Conservation (phyloP, 2,113 vertebrate species). For the Microcebus lehilahytsara region DNA sequence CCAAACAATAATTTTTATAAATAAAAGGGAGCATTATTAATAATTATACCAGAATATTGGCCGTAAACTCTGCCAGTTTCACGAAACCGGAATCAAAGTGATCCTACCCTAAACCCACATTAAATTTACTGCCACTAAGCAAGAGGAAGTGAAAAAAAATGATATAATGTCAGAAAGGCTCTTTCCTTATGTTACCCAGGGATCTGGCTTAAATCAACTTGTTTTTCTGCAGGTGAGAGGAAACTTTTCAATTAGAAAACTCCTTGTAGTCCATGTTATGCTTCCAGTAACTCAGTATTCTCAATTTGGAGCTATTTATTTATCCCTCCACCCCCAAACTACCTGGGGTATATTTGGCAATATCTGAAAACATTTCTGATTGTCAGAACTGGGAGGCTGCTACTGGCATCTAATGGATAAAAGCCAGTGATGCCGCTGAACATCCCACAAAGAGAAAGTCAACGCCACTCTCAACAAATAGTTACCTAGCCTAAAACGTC, state of each 20-base stretch:
- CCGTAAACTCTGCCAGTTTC: not conserved
- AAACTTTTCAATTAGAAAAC: not conserved
- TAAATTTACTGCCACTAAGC: not conserved
- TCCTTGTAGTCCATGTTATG: not conserved
- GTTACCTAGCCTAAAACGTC: not conserved
- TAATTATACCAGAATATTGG: not conserved
- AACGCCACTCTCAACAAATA: not conserved
- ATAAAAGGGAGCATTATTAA: not conserved
- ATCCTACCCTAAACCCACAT: not conserved
- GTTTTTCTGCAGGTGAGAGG: not conserved
- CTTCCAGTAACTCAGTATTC: not conserved
- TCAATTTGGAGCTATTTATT: not conserved
- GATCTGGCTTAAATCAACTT: not conserved
- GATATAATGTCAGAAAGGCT: not conserved
- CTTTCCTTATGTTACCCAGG: not conserved
- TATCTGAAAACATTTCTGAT: not conserved
- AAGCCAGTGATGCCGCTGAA: not conserved
- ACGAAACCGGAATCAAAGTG: not conserved
- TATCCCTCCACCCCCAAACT: fast-evolving
- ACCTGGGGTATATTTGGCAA: not conserved
- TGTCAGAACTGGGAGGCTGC: not conserved
- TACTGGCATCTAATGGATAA: not conserved
- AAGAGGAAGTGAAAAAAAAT: not conserved
- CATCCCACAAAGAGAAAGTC: not conserved
- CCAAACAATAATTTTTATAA: not conserved